These are phyloP conservation scores for Bilobella aurantiaca DNA, from an alignment of 1,140 invertebrate species.

Conservation along the genomic window DNA sequence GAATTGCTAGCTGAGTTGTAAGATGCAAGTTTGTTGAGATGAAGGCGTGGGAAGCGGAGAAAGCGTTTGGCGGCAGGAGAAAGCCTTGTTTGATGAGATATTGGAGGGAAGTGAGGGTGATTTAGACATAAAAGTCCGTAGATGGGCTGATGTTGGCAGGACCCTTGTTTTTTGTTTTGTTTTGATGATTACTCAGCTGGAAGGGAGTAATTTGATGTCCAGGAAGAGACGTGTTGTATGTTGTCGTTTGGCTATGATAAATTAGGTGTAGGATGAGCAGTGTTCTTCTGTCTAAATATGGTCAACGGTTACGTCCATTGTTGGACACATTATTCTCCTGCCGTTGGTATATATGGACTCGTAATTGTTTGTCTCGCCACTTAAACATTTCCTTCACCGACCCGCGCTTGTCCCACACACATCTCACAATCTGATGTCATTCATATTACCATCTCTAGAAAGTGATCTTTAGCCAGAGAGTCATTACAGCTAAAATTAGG, in stretches of 20 bases:
- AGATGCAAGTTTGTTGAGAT: too few relatives aligned
- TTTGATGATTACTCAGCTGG: neutral
- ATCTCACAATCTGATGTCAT: neutral
- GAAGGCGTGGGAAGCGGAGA: too few relatives aligned
- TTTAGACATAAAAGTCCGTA: neutral
- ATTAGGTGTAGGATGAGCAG: constrained; percentile 4
- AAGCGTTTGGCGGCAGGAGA: too few relatives aligned
- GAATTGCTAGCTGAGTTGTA: too few relatives aligned
- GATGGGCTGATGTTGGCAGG: neutral
- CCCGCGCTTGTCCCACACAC: neutral
- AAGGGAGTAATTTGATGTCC: neutral
- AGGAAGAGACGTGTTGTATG: neutral
- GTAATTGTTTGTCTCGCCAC: constrained; percentile 5
- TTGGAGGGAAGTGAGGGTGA: neutral
- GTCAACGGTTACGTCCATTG: neutral
- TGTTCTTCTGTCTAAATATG: neutral
- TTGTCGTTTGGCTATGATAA: constrained; percentile 1
- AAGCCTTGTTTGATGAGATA: too few relatives aligned
- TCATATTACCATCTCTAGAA: neutral
- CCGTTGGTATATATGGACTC: neutral
- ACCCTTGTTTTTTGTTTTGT: neutral
- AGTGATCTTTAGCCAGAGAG: too few relatives aligned
- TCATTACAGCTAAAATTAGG: too few relatives aligned
- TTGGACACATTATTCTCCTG: neutral
- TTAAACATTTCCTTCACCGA: neutral